Evolutionary conservation across 2,113 vertebrate genomes (phyloP).

Genomic region (Puffinus mauretanicus): DNA sequence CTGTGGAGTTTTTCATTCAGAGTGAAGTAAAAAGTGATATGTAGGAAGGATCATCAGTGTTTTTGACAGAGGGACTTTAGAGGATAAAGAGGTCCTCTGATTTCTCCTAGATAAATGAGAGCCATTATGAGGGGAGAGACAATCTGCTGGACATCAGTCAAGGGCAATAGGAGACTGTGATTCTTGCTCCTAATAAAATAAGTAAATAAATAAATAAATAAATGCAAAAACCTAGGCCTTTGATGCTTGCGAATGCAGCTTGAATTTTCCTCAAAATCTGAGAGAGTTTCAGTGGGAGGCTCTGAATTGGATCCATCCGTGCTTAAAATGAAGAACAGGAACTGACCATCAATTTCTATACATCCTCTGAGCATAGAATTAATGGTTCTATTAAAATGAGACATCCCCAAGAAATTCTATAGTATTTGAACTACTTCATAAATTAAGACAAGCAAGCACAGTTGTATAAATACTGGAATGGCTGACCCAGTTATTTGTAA

Average conservation of each 20-base stretch:
- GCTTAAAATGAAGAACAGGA: slow-evolving; percentile 25
- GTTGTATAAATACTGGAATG: slow-evolving; percentile 3
- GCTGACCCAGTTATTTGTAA: slow-evolving; percentile 16
- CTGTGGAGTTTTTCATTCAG: neutral
- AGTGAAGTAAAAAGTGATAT: neutral
- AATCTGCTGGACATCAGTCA: neutral
- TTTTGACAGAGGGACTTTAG: neutral
- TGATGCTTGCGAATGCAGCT: neutral
- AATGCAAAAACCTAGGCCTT: neutral
- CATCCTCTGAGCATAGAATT: slow-evolving; percentile 33
- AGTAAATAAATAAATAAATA: neutral
- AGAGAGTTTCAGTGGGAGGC: neutral
- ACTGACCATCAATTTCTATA: slow-evolving; percentile 1
- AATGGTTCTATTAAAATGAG: slow-evolving; percentile 46
- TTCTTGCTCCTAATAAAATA: neutral
- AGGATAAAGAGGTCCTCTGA: neutral
- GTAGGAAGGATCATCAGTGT: neutral
- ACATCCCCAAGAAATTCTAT: slow-evolving; percentile 45
- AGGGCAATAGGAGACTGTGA: neutral
- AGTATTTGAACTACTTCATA: slow-evolving; percentile 29
- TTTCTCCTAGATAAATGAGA: neutral
- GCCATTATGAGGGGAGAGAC: neutral
- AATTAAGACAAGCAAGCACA: slow-evolving; percentile 35
- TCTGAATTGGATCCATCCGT: neutral
- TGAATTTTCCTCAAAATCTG: neutral